Evolutionary conservation across 1,140 invertebrate genomes (phyloP).

Genomic region (Araneus ventricosus): DNA sequence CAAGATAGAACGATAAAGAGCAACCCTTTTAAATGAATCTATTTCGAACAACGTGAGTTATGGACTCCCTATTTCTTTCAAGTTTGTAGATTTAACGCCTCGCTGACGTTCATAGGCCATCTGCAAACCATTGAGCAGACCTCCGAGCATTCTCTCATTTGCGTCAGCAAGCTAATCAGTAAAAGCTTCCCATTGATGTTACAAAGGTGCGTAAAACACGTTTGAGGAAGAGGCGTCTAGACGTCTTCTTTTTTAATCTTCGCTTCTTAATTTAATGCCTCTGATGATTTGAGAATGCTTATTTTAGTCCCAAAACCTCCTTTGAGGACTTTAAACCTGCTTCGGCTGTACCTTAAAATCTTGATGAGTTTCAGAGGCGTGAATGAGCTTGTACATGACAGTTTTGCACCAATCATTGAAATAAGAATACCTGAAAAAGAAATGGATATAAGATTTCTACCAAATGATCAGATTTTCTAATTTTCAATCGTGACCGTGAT

Average conservation of each 20-base stretch:
- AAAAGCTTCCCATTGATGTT: neutral
- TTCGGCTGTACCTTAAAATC: too few species aligned
- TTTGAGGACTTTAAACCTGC: neutral
- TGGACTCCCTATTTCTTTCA: neutral
- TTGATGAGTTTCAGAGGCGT: too few species aligned
- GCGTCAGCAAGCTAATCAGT: neutral
- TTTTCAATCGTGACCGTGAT: too few species aligned
- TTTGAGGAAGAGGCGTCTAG: neutral
- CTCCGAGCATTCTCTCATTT: neutral
- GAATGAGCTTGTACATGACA: too few species aligned
- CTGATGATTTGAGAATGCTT: neutral
- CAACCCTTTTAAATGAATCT: too few species aligned
- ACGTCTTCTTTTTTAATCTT: neutral
- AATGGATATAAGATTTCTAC: too few species aligned
- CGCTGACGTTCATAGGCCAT: neutral
- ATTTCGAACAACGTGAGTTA: too few species aligned
- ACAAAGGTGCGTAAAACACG: constrained; percentile 16
- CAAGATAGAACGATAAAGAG: too few species aligned
- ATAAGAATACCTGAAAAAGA: too few species aligned
- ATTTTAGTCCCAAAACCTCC: neutral
- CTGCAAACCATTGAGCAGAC: neutral
- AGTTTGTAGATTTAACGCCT: neutral
- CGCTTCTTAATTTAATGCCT: neutral
- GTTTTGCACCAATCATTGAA: too few species aligned
- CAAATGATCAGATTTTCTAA: too few species aligned